phyloP scores from a whole-genome alignment of 2,888 invertebrate genomes.

The Chymomyza procnemis region DNA sequence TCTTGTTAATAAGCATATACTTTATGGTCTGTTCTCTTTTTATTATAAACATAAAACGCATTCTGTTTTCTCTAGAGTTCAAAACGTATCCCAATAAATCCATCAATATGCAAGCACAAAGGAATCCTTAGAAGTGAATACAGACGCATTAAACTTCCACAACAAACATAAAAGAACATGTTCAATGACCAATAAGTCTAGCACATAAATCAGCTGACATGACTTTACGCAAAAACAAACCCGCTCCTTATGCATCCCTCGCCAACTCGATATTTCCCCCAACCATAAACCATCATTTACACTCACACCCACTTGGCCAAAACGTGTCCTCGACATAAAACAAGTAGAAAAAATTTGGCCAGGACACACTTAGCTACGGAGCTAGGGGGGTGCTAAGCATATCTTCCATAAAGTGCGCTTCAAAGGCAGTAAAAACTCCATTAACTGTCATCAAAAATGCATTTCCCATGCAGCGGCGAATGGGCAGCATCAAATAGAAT shows the following conservation, averaged over 20 bases:
- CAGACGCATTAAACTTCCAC: not conserved
- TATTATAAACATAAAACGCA: too few relatives aligned
- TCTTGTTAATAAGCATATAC: too few relatives aligned
- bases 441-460: conserved; percentile 75
- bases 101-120: not conserved
- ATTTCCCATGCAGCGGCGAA: conserved; percentile 63
- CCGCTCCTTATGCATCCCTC: not conserved
- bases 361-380: not conserved
- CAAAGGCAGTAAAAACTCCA: conserved; percentile 70
- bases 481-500: conserved; percentile 63
- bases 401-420: conserved; percentile 45
- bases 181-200: not conserved
- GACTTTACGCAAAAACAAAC: not conserved
- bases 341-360: not conserved
- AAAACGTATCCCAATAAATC: not conserved
- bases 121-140: not conserved
- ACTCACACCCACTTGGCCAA: not conserved
- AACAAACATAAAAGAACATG: not conserved
- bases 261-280: not conserved
- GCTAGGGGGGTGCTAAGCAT: not conserved
- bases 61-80: not conserved
- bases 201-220: not conserved
- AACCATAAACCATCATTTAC: not conserved
- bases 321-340: not conserved
- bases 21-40: too few relatives aligned